Base-by-base conservation (phyloP, 2,797 vertebrate species). In the Acropternis orthonyx region DNA sequence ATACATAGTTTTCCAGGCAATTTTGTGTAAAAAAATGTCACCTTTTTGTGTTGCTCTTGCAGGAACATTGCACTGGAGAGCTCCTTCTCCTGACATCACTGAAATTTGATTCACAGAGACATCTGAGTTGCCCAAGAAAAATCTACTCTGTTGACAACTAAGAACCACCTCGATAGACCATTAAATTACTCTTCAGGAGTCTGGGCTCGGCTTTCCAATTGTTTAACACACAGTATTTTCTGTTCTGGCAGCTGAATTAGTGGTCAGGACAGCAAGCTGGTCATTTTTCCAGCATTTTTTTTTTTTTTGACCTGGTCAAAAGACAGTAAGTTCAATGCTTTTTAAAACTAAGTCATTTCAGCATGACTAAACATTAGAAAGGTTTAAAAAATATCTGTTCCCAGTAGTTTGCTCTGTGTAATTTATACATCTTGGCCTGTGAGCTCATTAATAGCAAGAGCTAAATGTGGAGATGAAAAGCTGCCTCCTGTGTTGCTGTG, bases 161-260 rank as follows among this genome's bases (percentile, higher is more conserved):
- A 81, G 52, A 86, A 65, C 30, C 59, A 92, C 74, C 87, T 88
- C 1, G 0, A 80, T 28, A 79, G 63, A 90, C 78, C 69, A 76
- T 86, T 94, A 84, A 93, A 83, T 77, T 49, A 68, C 87, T 81
- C 75, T 1, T 84, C 71, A 88, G 83, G 73, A 85, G 52, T 22
- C 88, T 71, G 32, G 74, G n/a, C 52, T 72, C 88, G 51, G 63
- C 44, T 93, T 95, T 92, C 67, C 86, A 73, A 81, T 82, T 73
- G 48, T 81, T 91, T 63, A 88, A 92, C 83, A 93, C 82, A 77
- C 59, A 46, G 67, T 71, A 30, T 73, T 93, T 92, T 78, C 83
- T 83, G 21, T 92, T 96, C 89, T 93, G 89, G 76, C 59, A 76
- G 52, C 41, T 71, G 89, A 93, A 92, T 94, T 81, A 73, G 85